phyloP scores from a whole-genome alignment of 2,797 vertebrate species.

The Takifugu ocellatus region DNA sequence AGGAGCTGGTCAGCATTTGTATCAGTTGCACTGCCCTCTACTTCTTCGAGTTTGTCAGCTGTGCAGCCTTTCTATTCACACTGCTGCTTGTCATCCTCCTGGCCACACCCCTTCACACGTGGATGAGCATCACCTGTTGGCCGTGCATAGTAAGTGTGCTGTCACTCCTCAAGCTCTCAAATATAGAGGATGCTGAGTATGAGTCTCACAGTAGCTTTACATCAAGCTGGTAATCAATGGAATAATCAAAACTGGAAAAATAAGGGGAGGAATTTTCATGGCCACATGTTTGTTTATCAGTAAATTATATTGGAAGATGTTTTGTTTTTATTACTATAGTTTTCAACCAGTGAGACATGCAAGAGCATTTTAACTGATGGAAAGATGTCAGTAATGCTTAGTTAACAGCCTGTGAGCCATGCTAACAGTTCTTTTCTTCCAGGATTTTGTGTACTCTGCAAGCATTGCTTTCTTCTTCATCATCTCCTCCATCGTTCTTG shows the following conservation, averaged over 20 bases:
- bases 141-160: constrained; percentile 67
- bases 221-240: too few species aligned
- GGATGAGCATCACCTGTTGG: constrained; percentile 68
- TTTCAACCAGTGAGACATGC: too few species aligned
- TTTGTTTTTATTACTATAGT: too few species aligned
- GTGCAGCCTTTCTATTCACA: constrained; percentile 85
- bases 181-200: too few species aligned
- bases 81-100: constrained; percentile 79
- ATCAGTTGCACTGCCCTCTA: constrained; percentile 78
- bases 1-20: constrained; percentile 81
- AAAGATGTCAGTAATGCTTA: too few species aligned
- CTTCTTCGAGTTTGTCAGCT: constrained; percentile 91
- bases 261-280: neutral
- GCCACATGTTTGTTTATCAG: too few species aligned
- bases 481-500: constrained; percentile 74
- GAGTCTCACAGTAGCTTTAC: neutral
- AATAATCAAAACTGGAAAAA: too few species aligned
- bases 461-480: constrained; percentile 56
- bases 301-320: too few species aligned
- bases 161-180: neutral
- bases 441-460: constrained; percentile 76
- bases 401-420: neutral
- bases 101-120: constrained; percentile 62
- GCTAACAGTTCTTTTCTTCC: neutral
- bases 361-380: too few species aligned